Base-by-base conservation (phyloP, 2,113 vertebrate genomes). In the Syrmaticus mikado region DNA sequence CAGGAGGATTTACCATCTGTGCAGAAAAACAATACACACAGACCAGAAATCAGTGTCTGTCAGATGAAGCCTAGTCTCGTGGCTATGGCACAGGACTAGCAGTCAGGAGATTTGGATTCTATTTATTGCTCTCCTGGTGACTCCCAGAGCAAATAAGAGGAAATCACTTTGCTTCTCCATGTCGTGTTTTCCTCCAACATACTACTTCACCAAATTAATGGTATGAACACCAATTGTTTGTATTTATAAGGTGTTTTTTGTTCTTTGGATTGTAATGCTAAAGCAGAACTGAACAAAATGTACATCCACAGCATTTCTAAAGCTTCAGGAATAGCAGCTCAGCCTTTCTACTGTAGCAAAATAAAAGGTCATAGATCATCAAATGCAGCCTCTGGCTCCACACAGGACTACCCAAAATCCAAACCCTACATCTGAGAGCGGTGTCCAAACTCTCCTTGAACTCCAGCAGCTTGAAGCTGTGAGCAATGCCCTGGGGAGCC, bases 41-140 rank as follows among this genome's bases (percentile, higher is more conserved):
- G n/a, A 25, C 60, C 91, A 53, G 82, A 8, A 18, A 32, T 2
- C 91, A 25, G 75, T 6, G 64, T 27, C 89, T 58, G 94, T 58
- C 95, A 91, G 85, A 93, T 16, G 87, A 20, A 90, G 95, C 57
- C 40, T 7, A 30, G 84, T 76, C 96, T 90, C 85, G 82, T 94
- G 93, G 94, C 87, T 86, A 64, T 27, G 58, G 94, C 95, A 92
- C 92, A 95, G 94, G 92, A 97, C 92, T 62, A 61, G 93, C 91
- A 91, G 87, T 91, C 95, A 94, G 93, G 87, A 95, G 94, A 88
- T 83, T 88, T 27, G 60, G 73, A 82, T 90, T 93, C 93, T 95
- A 94, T 94, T 97, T 92, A 93, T 95, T 91, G 91, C 87, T 88
- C 85, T 85, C 46, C 62, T 6, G 20, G 67, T 55, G 84, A 38